Evolutionary conservation across 2,113 vertebrate species (phyloP).

Genomic region (Microtus ochrogaster): DNA sequence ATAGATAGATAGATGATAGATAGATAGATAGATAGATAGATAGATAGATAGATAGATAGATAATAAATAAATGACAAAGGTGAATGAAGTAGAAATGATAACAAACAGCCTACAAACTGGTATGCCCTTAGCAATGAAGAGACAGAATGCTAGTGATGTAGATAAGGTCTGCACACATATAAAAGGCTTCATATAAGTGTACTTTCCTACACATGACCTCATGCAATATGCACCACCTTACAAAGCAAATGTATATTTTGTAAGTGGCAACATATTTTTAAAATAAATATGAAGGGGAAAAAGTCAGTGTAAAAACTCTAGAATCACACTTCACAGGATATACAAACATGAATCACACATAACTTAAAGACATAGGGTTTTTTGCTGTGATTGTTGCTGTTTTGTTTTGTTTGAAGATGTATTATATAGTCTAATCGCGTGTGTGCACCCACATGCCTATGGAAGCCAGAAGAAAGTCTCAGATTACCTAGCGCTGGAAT

Average conservation of each 20-base stretch:
- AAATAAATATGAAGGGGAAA: background rate
- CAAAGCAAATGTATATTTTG: background rate
- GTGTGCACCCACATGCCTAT: background rate
- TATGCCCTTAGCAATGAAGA: constrained; percentile 32
- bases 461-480: background rate
- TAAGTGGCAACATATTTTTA: background rate
- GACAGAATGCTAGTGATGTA: background rate
- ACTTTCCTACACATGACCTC: background rate
- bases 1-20: background rate
- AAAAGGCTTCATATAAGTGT: background rate
- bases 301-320: background rate
- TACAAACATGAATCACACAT: background rate
- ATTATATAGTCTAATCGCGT: background rate
- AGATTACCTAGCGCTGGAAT: background rate
- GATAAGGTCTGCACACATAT: background rate
- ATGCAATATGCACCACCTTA: background rate
- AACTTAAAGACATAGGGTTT: background rate
- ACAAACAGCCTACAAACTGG: background rate
- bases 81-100: constrained; percentile 3
- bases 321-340: background rate
- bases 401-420: background rate
- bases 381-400: background rate
- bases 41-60: too few species aligned
- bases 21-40: background rate
- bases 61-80: background rate